Conservation (phyloP, 1,140 invertebrate species). For the Magallana gigas region DNA sequence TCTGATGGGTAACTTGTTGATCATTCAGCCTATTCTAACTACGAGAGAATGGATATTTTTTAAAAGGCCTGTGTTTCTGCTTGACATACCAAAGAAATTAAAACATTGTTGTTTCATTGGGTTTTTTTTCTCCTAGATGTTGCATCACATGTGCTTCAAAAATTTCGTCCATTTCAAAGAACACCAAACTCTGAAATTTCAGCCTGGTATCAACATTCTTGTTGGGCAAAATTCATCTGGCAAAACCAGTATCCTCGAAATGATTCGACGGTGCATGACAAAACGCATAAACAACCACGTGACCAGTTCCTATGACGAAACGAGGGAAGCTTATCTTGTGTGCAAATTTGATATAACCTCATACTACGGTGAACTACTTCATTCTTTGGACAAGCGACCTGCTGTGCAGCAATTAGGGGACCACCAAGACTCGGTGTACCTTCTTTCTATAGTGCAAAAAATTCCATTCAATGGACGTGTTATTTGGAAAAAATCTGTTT, state of each 20-base stretch:
- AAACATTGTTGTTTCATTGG: too few relatives aligned
- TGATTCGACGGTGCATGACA: slow-evolving; percentile 41
- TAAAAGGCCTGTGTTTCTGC: too few relatives aligned
- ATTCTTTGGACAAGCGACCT: background rate
- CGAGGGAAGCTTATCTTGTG: background rate
- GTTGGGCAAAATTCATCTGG: slow-evolving; percentile 48
- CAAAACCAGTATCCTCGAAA: slow-evolving; percentile 44
- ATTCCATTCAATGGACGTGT: background rate
- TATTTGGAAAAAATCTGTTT: background rate
- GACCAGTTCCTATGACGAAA: background rate
- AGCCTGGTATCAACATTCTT: slow-evolving; percentile 39
- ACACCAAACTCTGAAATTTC: slow-evolving; percentile 27
- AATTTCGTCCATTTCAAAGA: slow-evolving; percentile 44
- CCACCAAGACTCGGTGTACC: background rate
- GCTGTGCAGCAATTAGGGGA: background rate
- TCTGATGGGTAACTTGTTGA: too few relatives aligned
- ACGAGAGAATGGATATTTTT: too few relatives aligned
- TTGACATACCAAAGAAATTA: too few relatives aligned
- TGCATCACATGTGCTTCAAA: slow-evolving; percentile 13
- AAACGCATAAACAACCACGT: background rate
- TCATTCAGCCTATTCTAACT: too few relatives aligned
- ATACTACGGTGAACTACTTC: background rate
- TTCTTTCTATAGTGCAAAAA: slow-evolving; percentile 26
- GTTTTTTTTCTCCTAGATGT: background rate
- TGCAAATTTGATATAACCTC: slow-evolving; percentile 26